These are phyloP conservation scores for Uropetala carovei DNA, from an alignment of 2,888 invertebrate genomes.

Conservation along the genomic window DNA sequence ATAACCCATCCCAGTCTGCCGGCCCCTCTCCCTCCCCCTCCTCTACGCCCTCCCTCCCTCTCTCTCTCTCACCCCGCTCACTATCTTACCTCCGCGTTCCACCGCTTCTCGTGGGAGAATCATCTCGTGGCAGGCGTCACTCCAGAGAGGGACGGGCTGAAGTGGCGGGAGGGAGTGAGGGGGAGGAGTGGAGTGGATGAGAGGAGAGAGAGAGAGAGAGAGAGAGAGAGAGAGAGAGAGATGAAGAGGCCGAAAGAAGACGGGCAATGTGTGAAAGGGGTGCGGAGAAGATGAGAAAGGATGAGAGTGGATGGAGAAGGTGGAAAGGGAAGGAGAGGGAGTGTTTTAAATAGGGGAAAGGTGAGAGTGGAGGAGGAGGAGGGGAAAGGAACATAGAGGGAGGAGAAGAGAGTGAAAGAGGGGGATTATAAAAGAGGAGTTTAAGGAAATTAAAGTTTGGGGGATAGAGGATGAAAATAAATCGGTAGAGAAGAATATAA, in stretches of 20 bases:
- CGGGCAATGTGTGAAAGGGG: background rate
- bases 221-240: background rate
- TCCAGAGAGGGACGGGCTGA: conserved; percentile 7
- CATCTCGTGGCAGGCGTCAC: conserved; percentile 47
- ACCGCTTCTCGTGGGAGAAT: conserved; percentile 47
- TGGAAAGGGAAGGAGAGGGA: background rate
- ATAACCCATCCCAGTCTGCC: background rate
- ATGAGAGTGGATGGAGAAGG: background rate
- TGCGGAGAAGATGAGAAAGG: background rate
- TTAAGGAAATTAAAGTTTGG: background rate
- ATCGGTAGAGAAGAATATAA: background rate
- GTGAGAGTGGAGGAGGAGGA: background rate
- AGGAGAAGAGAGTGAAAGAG: background rate
- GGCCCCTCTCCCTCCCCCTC: background rate
- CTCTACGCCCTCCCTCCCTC: background rate
- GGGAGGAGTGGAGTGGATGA: background rate
- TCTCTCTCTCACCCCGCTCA: background rate
- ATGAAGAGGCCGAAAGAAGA: background rate
- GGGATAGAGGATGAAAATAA: too few species aligned
- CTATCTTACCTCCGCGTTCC: background rate
- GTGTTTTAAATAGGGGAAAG: background rate
- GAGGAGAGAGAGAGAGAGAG: background rate
- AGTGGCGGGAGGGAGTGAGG: background rate
- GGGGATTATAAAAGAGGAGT: background rate
- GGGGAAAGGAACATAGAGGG: background rate